Evolutionary conservation across 2,888 invertebrate genomes (phyloP), one percentile per base, ranked within the genome.

Genomic region (Lycophotia porphyrea): DNA sequence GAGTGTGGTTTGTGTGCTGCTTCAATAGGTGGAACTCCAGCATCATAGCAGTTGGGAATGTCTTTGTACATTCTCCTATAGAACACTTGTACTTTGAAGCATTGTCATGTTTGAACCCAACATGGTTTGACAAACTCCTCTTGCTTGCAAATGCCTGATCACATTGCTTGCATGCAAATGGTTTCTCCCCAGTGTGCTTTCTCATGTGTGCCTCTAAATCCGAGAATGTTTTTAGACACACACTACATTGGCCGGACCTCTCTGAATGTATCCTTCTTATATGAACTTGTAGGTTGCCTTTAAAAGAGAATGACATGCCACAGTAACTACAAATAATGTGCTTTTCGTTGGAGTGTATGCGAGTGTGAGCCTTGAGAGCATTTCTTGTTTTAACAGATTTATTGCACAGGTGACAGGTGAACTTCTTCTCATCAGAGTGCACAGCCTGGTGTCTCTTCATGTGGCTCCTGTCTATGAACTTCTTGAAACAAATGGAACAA

Each of bases 101-200:
- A 87, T 95, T 95, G 47, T 95, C 91, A 90, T 96, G 96, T 80
- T 94, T 96, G 74, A 94, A 95, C 21, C 93, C 90, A 68, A 95
- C 93, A 76, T 97, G 96, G 70, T 94, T 93, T 0, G 94, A 91
- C 34, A 96, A 86, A 82, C 95, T 95, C 1, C 95, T 88, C 76
- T 94, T 92, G 0, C 92, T 91, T 2, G 90, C 89, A 87, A 94
- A 96, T 2, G 93, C 87, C 72, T 93, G 93, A 49, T 92, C 91
- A 83, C 96, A 96, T 27, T 93, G 77, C 42, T 91, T 91, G 84
- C 96, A 97, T 1, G 88, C 81, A 84, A 93, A 96, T 0, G 96
- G 95, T 64, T 93, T 97, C 82, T 97, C 97, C 0, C 97, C 97
- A 0, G 97, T 97, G 81, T 97, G 97, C 79, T 96, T 96, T 1